phyloP scores from a whole-genome alignment of 2,888 invertebrate genomes.

The Platycheirus rosarum region DNA sequence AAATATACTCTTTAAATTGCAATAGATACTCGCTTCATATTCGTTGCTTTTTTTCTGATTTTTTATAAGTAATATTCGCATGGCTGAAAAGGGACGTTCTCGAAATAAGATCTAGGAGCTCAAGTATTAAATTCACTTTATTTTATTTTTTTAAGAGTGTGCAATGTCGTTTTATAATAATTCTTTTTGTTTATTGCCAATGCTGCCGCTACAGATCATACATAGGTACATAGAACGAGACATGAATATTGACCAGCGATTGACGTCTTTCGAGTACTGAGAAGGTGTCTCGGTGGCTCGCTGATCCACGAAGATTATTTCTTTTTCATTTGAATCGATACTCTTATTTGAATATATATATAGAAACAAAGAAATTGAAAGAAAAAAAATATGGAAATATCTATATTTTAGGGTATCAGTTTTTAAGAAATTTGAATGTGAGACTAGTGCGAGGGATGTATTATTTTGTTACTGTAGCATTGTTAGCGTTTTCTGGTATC shows the following conservation, averaged over 20 bases:
- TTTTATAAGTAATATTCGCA: constrained; percentile 35
- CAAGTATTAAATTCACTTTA: constrained; percentile 62
- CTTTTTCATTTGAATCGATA: constrained; percentile 50
- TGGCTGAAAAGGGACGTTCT: constrained; percentile 66
- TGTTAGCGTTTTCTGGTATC: too few relatives aligned
- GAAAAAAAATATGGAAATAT: too few relatives aligned
- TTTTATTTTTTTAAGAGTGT: constrained; percentile 35
- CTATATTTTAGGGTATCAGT: too few relatives aligned
- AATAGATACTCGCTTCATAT: constrained; percentile 65
- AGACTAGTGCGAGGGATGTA: too few relatives aligned
- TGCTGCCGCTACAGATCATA: constrained; percentile 51
- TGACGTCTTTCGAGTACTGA: constrained; percentile 20
- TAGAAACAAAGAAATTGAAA: too few relatives aligned
- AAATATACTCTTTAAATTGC: constrained; percentile 42
- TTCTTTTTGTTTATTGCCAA: constrained; percentile 45
- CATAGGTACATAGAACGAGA: constrained; percentile 35
- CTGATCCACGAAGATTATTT: not conserved
- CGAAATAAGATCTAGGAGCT: constrained; percentile 64
- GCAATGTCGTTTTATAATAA: constrained; percentile 68
- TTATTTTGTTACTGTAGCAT: too few relatives aligned
- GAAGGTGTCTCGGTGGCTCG: constrained; percentile 1
- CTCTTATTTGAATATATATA: constrained; percentile 3
- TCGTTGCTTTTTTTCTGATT: constrained; percentile 45
- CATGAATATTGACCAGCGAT: constrained; percentile 23
- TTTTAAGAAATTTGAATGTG: too few relatives aligned